Base-by-base conservation (phyloP, 2,888 invertebrate species). In the Mayetiola destructor region DNA sequence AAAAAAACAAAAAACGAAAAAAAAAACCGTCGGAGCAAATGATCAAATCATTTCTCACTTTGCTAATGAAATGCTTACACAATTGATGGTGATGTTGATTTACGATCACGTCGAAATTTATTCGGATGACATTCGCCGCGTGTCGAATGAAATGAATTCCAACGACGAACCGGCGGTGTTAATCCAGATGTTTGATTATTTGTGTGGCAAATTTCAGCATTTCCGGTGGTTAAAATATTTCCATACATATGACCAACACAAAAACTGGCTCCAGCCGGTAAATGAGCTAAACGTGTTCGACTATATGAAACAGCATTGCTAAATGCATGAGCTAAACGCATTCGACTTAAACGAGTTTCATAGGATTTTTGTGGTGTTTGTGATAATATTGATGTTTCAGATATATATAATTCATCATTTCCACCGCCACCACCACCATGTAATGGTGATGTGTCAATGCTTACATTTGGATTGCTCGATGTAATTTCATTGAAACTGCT, bases 101-200 rank as follows among this genome's bases (percentile, higher is more conserved):
- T 62, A 21, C 62, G 60, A 56, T 62, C 59, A 10, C 61, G 60
- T 1, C 60, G 58, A 58, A 61, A 61, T 48, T 61, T 61, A 60
- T 62, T 62, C 29, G 62, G 62, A 59, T 62, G 62, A 48, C 61
- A 62, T 62, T 63, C 62, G 27, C 61, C 61, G 35, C 61, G 61
- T 21, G 61, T 61, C 14, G 62, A 59, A 61, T 62, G 62, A 57
- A 63, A 62, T 54, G 62, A 62, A 60, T 63, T 61, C 61, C 64
- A 63, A 55, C 63, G 61, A 37, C 61, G 57, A 55, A 59, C 58
- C 37, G 59, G 30, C 12, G 53, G 30, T 2, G 32, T 53, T 2
- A 48, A 16, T 27, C 48, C 48, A 30, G 53, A 30, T 29, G 48
- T 52, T 48, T 48, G 14, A 4, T 27, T 27, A 27, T 27, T 14